Conservation (phyloP, 2,113 vertebrate genomes). For the Chinchilla lanigera region DNA sequence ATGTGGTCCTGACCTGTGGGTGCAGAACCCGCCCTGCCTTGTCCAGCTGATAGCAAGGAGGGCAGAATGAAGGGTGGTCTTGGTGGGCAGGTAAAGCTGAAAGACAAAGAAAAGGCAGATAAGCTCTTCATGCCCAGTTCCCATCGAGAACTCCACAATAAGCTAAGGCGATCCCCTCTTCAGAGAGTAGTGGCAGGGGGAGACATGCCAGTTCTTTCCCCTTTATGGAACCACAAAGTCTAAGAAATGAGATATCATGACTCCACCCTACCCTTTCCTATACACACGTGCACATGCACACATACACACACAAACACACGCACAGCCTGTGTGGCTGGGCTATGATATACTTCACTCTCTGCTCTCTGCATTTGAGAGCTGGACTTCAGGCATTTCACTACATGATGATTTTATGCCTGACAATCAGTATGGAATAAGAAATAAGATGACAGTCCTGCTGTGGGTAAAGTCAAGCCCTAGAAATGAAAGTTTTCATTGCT, state of each 20-base stretch:
- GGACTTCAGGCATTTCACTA: background rate
- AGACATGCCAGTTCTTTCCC: background rate
- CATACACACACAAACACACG: background rate
- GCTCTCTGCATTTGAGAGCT: background rate
- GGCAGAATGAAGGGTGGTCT: background rate
- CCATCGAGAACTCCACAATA: background rate
- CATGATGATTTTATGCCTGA: background rate
- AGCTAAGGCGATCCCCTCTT: background rate
- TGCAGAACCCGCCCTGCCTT: background rate
- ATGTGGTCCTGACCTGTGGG: background rate
- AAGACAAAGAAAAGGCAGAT: background rate
- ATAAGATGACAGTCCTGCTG: background rate
- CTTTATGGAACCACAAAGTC: background rate
- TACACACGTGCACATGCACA: background rate
- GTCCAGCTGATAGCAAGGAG: background rate
- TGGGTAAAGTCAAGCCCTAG: background rate
- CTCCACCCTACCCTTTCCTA: fast-evolving
- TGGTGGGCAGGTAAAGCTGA: background rate
- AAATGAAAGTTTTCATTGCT: background rate
- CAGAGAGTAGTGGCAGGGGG: too few species aligned
- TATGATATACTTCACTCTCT: background rate
- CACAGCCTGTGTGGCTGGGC: background rate
- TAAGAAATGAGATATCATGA: background rate
- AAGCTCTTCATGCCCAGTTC: background rate
- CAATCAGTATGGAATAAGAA: background rate